These are phyloP conservation scores for Thaumatotibia leucotreta DNA, from an alignment of 1,140 invertebrate species.

Conservation along the genomic window DNA sequence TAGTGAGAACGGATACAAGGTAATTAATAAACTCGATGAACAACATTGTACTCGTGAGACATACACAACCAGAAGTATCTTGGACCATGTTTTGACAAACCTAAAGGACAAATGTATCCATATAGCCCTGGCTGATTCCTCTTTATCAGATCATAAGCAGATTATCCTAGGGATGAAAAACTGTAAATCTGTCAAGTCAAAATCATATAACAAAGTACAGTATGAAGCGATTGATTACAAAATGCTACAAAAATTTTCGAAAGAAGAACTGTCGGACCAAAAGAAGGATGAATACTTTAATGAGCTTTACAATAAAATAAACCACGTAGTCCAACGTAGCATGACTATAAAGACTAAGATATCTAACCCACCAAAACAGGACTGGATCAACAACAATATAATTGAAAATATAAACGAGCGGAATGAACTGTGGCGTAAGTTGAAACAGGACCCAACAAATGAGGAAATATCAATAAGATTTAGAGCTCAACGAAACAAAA, in stretches of 20 bases:
- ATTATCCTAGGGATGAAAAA: constrained; percentile 14
- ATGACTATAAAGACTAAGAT: no score
- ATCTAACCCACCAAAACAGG: constrained; percentile 9
- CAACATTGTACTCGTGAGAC: neutral
- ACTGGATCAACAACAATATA: constrained; percentile 7
- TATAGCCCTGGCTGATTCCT: constrained; percentile 7
- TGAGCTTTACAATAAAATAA: no score
- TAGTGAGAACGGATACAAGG: neutral
- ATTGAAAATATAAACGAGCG: neutral
- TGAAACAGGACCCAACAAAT: neutral
- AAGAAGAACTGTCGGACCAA: no score
- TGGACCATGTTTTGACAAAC: constrained; percentile 14
- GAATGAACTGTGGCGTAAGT: neutral
- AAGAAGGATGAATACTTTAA: no score
- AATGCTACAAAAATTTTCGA: neutral
- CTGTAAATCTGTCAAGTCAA: neutral
- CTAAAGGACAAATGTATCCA: constrained; percentile 5
- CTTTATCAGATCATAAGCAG: constrained; percentile 17
- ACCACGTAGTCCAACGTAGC: no score
- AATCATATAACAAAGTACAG: neutral
- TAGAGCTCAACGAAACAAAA: neutral
- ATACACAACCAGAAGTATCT: neutral
- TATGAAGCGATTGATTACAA: constrained; percentile 16
- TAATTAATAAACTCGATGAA: constrained; percentile 7
- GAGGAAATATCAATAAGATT: neutral